These are phyloP conservation scores for Clupea harengus DNA, from an alignment of 2,113 vertebrate species.

Conservation along the genomic window DNA sequence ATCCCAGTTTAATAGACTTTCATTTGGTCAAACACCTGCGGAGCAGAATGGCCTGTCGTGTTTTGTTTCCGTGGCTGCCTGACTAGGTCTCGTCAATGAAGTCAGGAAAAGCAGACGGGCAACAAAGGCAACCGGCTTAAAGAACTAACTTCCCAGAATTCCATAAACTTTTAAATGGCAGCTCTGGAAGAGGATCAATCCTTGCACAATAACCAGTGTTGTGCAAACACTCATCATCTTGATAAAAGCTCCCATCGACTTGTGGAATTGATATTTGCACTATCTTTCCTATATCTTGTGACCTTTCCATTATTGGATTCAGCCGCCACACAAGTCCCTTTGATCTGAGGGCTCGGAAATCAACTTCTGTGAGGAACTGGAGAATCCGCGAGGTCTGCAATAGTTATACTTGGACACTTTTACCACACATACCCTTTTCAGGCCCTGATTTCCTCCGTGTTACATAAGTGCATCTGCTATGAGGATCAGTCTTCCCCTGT, in stretches of 20 bases:
- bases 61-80: background rate
- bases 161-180: background rate
- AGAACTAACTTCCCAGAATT: background rate
- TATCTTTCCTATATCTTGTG: background rate
- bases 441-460: background rate
- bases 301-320: background rate
- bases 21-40: constrained; percentile 39
- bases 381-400: background rate
- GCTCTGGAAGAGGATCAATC: background rate
- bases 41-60: constrained; percentile 16
- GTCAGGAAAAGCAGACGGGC: background rate
- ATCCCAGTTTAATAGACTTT: constrained; percentile 45
- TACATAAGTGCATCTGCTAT: constrained; percentile 29
- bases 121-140: background rate
- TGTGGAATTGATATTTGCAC: constrained; percentile 6
- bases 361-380: background rate
- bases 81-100: background rate
- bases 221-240: background rate
- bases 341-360: background rate
- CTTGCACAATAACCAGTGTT: background rate
- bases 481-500: constrained; percentile 13
- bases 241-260: constrained; percentile 4
- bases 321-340: background rate
- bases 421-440: background rate
- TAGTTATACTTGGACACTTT: background rate